Percentiles rank a stretch among this genome's conserved stretches.
Conservation (phyloP, 2,888 invertebrate species). For the Platycheirus rosarum region DNA sequence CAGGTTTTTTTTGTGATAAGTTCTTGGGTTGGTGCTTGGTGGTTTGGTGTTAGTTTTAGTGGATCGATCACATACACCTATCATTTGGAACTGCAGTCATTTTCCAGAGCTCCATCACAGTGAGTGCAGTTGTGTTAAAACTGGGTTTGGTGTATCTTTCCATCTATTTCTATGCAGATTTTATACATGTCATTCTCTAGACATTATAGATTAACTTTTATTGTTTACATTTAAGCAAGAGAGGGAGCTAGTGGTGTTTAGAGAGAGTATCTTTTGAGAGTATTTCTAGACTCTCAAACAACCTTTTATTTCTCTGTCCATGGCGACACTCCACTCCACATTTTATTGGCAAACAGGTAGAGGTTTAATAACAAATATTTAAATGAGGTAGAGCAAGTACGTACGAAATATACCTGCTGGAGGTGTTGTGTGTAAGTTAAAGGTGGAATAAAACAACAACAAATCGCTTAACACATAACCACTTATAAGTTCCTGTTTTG, state of each 20-base stretch:
- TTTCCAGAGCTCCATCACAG: slow-evolving; percentile 10
- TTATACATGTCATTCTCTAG: slow-evolving; percentile 7
- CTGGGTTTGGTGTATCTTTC: background rate
- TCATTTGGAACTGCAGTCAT: background rate
- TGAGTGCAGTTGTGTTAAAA: slow-evolving; percentile 19
- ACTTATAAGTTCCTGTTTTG: slow-evolving; percentile 64
- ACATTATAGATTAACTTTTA: slow-evolving; percentile 22
- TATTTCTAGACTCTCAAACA: slow-evolving; percentile 24
- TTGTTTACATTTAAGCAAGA: slow-evolving; percentile 20
- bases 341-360: slow-evolving; percentile 53
- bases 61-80: slow-evolving; percentile 20
- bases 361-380: slow-evolving; percentile 53
- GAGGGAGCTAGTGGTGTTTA: background rate
- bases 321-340: slow-evolving; percentile 6
- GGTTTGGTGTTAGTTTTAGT: slow-evolving; percentile 32
- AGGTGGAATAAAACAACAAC: slow-evolving; percentile 15
- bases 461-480: slow-evolving; percentile 17
- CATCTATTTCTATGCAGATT: slow-evolving; percentile 10
- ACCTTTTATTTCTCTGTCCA: slow-evolving; percentile 16
- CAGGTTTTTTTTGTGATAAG: slow-evolving; percentile 57
- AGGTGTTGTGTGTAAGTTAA: slow-evolving; percentile 59
- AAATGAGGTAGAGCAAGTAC: slow-evolving; percentile 30
- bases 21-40: slow-evolving; percentile 9
- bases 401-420: slow-evolving; percentile 37
- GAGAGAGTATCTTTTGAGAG: slow-evolving; percentile 9